Evolutionary conservation across 2,888 invertebrate species (phyloP).

Genomic region (Pasiphila rectangulata): DNA sequence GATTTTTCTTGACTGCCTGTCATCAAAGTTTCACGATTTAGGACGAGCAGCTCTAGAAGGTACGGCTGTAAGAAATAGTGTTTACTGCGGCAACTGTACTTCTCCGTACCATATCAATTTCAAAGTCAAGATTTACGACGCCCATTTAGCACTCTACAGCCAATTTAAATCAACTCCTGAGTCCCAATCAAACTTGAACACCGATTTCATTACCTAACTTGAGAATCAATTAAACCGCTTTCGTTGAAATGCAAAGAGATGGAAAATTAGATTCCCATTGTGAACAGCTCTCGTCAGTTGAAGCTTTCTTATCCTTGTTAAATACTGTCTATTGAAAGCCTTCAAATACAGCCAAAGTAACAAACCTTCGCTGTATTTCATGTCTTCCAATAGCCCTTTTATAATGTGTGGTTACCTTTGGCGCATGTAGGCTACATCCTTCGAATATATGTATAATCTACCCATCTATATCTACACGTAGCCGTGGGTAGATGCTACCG

Average conservation of each 20-base stretch:
- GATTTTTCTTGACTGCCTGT: too few species aligned
- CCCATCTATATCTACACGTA: too few species aligned
- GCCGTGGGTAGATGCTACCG: too few species aligned
- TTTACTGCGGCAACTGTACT: too few species aligned
- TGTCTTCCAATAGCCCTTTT: neutral
- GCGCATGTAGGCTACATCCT: too few species aligned
- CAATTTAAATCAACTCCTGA: slow-evolving; percentile 17
- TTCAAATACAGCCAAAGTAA: neutral
- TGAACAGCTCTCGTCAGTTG: slow-evolving; percentile 13
- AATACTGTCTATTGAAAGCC: neutral
- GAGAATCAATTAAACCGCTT: slow-evolving; percentile 29
- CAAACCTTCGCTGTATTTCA: neutral
- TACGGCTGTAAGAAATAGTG: too few species aligned
- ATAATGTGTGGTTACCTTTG: neutral
- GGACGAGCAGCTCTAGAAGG: too few species aligned
- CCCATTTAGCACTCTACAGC: too few species aligned
- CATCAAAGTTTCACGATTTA: too few species aligned
- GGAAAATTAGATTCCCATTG: slow-evolving; percentile 38
- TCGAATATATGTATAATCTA: too few species aligned
- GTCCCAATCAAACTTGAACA: slow-evolving; percentile 25
- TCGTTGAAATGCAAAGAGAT: slow-evolving; percentile 27
- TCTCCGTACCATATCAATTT: too few species aligned
- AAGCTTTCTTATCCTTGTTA: slow-evolving; percentile 28
- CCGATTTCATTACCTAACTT: slow-evolving; percentile 20
- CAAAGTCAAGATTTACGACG: too few species aligned